Evolutionary conservation across 2,797 vertebrate genomes (phyloP).

Genomic region (Clarias pachynema): DNA sequence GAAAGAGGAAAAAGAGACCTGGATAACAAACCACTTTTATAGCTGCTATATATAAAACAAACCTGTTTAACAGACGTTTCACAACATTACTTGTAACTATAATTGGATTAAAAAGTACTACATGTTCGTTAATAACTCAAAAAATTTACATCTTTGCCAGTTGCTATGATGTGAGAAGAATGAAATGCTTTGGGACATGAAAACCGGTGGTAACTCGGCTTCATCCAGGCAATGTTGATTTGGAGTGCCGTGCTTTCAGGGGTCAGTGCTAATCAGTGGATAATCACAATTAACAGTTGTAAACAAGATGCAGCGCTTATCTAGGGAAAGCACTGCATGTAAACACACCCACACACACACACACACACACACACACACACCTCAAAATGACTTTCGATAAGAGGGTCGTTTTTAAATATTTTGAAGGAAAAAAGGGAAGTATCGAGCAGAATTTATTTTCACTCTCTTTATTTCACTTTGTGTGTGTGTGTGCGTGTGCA

Average conservation of each 20-base stretch:
- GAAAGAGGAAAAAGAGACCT: not conserved
- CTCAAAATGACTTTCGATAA: conserved; percentile 5
- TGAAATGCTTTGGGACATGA: not conserved
- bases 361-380: conserved; percentile 6
- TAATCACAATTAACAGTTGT: conserved; percentile 22
- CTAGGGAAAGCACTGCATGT: not conserved
- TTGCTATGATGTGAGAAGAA: not conserved
- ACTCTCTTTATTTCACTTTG: not conserved
- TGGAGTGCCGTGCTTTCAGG: not conserved
- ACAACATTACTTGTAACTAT: not conserved
- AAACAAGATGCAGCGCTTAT: not conserved
- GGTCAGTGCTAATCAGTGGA: conserved; percentile 29
- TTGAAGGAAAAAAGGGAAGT: not conserved
- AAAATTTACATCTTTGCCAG: not conserved
- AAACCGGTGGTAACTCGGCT: not conserved
- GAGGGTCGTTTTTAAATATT: conserved; percentile 4
- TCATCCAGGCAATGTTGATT: not conserved
- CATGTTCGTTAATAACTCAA: not conserved
- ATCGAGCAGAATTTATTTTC: not conserved
- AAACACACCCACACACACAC: conserved; percentile 1
- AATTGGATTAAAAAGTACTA: not conserved
- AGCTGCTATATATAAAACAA: not conserved
- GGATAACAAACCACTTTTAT: not conserved
- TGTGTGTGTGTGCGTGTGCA: conserved; percentile 41
- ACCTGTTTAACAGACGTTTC: not conserved